Evolutionary conservation across 2,888 invertebrate genomes (phyloP), one percentile per base, ranked within the genome.

Genomic region (Hirtodrosophila histrioides): DNA sequence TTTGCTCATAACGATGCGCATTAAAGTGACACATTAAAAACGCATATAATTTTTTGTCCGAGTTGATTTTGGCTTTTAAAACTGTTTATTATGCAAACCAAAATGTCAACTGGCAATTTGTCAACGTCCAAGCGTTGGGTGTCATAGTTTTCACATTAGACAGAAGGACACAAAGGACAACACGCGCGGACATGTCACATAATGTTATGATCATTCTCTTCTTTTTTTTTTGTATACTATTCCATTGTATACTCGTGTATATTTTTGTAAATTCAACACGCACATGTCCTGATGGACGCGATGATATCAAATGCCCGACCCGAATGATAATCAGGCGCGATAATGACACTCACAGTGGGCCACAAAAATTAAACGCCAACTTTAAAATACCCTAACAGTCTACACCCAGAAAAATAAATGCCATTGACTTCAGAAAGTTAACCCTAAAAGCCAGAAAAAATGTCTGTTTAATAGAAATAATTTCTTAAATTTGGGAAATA

Each of bases 81-180:
- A 36, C 57, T 65, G 40, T 69, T 74, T 69, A 69, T 56, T 64
- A 74, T 75, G 71, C 75, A 60, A 31, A 50, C 29, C 69, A 54
- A 58, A 66, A 67, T 62, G 74, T 57, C 66, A 66, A 65, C 67
- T 65, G 55, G 75, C 54, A 53, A 77, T 74, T 74, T 69, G 65
- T 78, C 75, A 71, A 57, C 43, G 60, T 63, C 62, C 57, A 43
- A 27, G 41, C 24, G 40, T 40, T 41, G 44, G 41, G 33, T 41
- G 69, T 69, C 75, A 78, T 75, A 68, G 65, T 78, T 78, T 71
- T 63, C 53, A 40, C 71, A 77, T 78, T 75, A 78, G 58, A 24
- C 36, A 17, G 27, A 39, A 45, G 56, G 68, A 55, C 44, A 56
- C 29, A 37, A 45, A 72, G 64, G 60, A 58, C 58, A 65, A 40